These are phyloP conservation scores for Polietes domitor DNA, from an alignment of 2,888 invertebrate species.

Conservation along the genomic window DNA sequence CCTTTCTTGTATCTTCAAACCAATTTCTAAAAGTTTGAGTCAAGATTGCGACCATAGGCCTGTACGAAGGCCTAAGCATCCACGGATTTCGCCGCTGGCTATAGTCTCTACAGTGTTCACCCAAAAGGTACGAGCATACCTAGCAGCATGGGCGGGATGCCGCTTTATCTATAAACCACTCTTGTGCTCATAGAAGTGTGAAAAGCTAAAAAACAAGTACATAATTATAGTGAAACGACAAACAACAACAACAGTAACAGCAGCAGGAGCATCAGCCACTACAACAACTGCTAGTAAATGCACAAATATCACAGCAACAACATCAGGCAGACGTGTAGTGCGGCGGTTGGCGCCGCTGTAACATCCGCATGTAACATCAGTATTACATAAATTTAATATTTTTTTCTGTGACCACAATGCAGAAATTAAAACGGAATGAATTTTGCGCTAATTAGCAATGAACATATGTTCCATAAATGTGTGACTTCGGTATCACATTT, in stretches of 20 bases:
- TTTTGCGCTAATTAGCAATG: slow-evolving; percentile 62
- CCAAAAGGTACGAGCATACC: neutral
- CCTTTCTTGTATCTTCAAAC: no score
- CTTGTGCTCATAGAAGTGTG: slow-evolving; percentile 51
- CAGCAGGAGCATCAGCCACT: slow-evolving; percentile 32
- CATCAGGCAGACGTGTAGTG: slow-evolving; percentile 5
- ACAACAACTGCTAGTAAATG: no score
- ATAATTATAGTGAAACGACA: slow-evolving; percentile 50
- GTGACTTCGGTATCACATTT: slow-evolving; percentile 38
- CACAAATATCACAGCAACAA: neutral
- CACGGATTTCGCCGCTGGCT: neutral
- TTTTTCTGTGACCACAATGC: slow-evolving; percentile 57
- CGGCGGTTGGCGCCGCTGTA: slow-evolving; percentile 7
- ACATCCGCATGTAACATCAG: slow-evolving; percentile 58
- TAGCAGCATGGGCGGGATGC: neutral
- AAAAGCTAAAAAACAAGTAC: slow-evolving; percentile 59
- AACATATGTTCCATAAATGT: slow-evolving; percentile 60
- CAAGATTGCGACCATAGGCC: no score
- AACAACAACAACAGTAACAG: slow-evolving; percentile 15
- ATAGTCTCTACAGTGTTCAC: neutral
- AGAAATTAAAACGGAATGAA: slow-evolving; percentile 65
- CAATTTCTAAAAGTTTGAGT: no score
- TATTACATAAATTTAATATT: slow-evolving; percentile 55
- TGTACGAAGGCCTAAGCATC: neutral
- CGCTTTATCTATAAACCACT: slow-evolving; percentile 56